phyloP scores from a whole-genome alignment of 2,888 invertebrate genomes.

The Flexamia atlantica region DNA sequence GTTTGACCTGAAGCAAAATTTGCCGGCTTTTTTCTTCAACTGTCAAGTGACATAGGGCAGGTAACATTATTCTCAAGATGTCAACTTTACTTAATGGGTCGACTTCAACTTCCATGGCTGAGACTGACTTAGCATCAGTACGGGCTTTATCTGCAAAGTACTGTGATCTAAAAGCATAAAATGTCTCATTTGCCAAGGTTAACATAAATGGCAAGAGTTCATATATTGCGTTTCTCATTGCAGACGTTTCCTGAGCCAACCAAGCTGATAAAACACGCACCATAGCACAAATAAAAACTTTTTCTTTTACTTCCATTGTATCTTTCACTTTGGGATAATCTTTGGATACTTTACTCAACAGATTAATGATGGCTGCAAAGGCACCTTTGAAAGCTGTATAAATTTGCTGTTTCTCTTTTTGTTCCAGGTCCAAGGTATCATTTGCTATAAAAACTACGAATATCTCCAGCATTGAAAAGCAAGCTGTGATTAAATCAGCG shows the following conservation, averaged over 20 bases:
- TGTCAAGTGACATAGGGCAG: conserved; percentile 93
- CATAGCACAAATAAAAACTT: conserved; percentile 89
- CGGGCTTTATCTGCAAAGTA: conserved; percentile 83
- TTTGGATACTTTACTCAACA: conserved; percentile 85
- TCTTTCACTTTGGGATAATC: conserved; percentile 80
- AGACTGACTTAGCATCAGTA: conserved; percentile 74
- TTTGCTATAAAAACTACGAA: conserved; percentile 88
- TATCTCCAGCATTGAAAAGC: conserved; percentile 89
- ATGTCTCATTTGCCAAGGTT: conserved; percentile 88
- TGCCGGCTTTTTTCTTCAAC: conserved; percentile 93
- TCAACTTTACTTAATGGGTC: conserved; percentile 81
- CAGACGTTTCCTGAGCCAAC: conserved; percentile 94
- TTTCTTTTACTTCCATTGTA: conserved; percentile 83
- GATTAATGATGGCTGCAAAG: conserved; percentile 88
- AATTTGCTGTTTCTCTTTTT: conserved; percentile 93
- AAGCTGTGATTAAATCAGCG: conserved; percentile 88
- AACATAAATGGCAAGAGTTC: conserved; percentile 90
- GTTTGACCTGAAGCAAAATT: conserved; percentile 86
- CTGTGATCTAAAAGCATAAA: conserved; percentile 84
- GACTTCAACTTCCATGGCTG: conserved; percentile 73
- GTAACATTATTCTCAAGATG: conserved; percentile 88
- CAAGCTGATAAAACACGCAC: conserved; percentile 92
- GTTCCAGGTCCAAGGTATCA: conserved; percentile 90
- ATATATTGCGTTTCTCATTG: conserved; percentile 90
- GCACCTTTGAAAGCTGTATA: conserved; percentile 94